phyloP scores from a whole-genome alignment of 1,140 invertebrate species.

The Yoshiicerus persimilis region DNA sequence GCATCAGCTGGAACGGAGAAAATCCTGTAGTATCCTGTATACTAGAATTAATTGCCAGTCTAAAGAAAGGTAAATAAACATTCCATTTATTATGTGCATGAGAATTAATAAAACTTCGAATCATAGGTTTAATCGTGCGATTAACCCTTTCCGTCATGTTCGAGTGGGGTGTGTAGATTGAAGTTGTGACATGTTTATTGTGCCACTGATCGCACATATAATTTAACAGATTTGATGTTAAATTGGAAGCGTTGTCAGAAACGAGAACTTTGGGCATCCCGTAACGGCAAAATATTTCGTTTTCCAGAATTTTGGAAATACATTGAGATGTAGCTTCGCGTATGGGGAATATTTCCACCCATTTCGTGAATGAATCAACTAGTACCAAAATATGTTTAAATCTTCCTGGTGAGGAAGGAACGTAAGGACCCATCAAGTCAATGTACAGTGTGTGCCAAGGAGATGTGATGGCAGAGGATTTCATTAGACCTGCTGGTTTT shows the following conservation, averaged over 20 bases:
- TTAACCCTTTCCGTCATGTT: slow-evolving; percentile 43
- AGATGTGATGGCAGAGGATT: not conserved
- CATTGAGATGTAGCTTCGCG: slow-evolving; percentile 50
- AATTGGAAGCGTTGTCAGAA: slow-evolving; percentile 19
- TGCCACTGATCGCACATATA: not conserved
- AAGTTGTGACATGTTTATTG: slow-evolving; percentile 7
- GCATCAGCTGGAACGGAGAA: not conserved
- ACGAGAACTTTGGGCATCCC: not conserved
- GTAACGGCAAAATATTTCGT: slow-evolving; percentile 16
- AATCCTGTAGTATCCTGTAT: not conserved
- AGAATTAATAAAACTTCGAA: slow-evolving; percentile 18
- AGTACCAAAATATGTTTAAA: slow-evolving; percentile 54
- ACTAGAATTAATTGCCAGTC: slow-evolving; percentile 8
- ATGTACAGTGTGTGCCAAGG: slow-evolving; percentile 57
- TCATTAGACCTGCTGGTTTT: not conserved
- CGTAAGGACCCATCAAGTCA: slow-evolving; percentile 56
- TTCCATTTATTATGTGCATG: slow-evolving; percentile 27
- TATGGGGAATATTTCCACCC: slow-evolving; percentile 56
- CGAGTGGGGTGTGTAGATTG: slow-evolving; percentile 43
- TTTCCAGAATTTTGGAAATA: not conserved
- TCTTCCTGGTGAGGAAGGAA: slow-evolving; percentile 50
- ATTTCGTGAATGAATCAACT: slow-evolving; percentile 56
- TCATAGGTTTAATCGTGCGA: slow-evolving; percentile 34
- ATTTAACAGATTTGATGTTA: not conserved
- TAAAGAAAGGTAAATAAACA: not conserved